Percentiles rank a stretch among this genome's conserved stretches.
phyloP scores from a whole-genome alignment of 2,113 vertebrate species.

The Sula dactylatra region DNA sequence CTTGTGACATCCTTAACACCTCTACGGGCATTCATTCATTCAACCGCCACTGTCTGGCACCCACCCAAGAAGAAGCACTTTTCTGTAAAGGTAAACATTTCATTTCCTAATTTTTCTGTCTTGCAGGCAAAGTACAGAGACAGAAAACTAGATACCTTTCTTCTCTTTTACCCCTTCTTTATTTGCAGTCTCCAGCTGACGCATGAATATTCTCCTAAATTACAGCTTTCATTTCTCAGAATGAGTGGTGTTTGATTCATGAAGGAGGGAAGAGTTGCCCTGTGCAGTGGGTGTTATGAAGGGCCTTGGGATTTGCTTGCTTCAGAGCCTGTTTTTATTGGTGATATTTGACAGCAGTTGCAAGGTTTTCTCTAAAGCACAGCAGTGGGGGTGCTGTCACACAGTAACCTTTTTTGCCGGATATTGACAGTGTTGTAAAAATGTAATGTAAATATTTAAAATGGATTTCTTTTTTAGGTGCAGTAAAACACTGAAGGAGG shows the following conservation, averaged over 20 bases:
- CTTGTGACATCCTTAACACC: constrained; percentile 89
- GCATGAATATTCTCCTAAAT: not conserved
- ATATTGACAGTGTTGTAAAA: not conserved
- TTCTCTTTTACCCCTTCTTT: not conserved
- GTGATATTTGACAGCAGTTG: not conserved
- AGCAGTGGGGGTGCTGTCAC: not conserved
- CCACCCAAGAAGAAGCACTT: constrained; percentile 75
- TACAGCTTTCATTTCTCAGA: not conserved
- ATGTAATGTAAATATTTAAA: not conserved
- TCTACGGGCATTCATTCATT: constrained; percentile 87
- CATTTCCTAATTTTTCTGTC: not conserved
- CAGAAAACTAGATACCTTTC: not conserved
- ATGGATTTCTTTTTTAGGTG: not conserved
- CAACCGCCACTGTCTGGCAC: constrained; percentile 76
- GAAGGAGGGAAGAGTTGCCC: not conserved
- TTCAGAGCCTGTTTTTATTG: not conserved
- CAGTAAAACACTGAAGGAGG: not conserved
- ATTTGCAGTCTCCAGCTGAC: not conserved
- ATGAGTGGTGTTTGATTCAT: not conserved
- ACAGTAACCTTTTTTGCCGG: not conserved
- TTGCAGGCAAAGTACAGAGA: not conserved
- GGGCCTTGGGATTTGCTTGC: not conserved
- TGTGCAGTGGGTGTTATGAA: not conserved
- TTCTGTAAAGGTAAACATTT: constrained; percentile 77
- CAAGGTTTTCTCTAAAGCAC: not conserved